Evolutionary conservation across 2,797 vertebrate species (phyloP), one percentile per base, ranked within the genome.

Genomic region (Sardinella longiceps): DNA sequence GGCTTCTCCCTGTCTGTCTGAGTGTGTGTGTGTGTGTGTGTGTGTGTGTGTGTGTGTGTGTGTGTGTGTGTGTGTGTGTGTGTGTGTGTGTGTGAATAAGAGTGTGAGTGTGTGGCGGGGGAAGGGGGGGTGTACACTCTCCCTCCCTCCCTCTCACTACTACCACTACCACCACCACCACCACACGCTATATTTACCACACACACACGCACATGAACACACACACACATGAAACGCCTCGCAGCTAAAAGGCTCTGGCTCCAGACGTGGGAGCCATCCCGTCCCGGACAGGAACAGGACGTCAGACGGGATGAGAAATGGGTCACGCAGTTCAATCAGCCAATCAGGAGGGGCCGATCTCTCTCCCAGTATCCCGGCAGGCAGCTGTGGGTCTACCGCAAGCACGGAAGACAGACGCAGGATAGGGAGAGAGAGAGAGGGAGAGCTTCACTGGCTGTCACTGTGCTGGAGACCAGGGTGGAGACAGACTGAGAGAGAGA

Each of bases 1-100:
- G 84, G 84, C 80, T 37, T 63, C 80, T 63, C 33, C 33, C 37
- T 77, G 37, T 77, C 70, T 77, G 70, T 39, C 15, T 77, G 33
- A 23, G 33, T 43, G 37, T 43, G 37, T 39, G 15, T 77, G 15
- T 77, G 5, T 7, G 70, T 14, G 60, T 66, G n/a, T 60, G 18
- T 60, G n/a, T 60, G 58, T 58, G 53, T 58, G 53, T 63, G n/a
- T 63, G 60, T 28, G 60, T 28, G 25, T 10, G n/a, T 63, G 60
- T 30, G 4, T 63, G 60, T 28, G n/a, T 28, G 25, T 63, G 60
- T 63, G n/a, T 63, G 60, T 63, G 60, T 30, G 9, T 30, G n/a
- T 30, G 60, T 66, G 25, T 66, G 46, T 9, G 60, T 30, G 4
- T 63, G 60, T 28, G n/a, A 11, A 5, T 63, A 25, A 28, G n/a